Conservation (phyloP, 2,797 vertebrate genomes). For the Valencia hispanica region DNA sequence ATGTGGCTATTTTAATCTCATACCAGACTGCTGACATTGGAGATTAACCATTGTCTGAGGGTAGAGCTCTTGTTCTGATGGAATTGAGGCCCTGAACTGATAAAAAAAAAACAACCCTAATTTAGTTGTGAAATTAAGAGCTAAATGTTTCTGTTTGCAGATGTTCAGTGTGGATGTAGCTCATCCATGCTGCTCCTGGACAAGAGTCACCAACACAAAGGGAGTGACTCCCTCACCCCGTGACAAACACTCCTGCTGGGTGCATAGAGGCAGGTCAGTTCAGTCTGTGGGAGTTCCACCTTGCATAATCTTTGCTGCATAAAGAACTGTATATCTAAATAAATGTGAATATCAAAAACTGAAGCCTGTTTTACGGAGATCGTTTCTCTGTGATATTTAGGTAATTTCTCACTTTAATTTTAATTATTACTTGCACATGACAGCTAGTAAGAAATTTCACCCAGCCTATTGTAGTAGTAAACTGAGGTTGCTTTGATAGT, state of each 20-base stretch:
- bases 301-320: background rate
- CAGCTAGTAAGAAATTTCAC: background rate
- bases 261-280: conserved; percentile 82
- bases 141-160: conserved; percentile 68
- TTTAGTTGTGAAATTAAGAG: background rate
- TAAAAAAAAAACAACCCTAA: background rate
- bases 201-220: conserved; percentile 80
- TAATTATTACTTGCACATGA: too few relatives aligned
- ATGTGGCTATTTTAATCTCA: conserved; percentile 5
- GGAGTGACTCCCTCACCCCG: conserved; percentile 90
- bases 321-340: background rate
- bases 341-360: background rate
- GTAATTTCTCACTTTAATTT: too few relatives aligned
- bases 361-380: too few relatives aligned
- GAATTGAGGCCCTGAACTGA: background rate
- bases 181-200: conserved; percentile 83
- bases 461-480: background rate
- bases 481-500: background rate
- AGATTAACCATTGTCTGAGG: conserved; percentile 5
- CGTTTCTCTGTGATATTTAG: too few relatives aligned
- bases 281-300: too few relatives aligned
- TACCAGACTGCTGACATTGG: conserved; percentile 5
- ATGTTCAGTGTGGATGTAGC: conserved; percentile 89
- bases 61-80: background rate
- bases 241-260: conserved; percentile 95